Evolutionary conservation across 2,888 invertebrate species (phyloP).

Genomic region (Oithona nana): DNA sequence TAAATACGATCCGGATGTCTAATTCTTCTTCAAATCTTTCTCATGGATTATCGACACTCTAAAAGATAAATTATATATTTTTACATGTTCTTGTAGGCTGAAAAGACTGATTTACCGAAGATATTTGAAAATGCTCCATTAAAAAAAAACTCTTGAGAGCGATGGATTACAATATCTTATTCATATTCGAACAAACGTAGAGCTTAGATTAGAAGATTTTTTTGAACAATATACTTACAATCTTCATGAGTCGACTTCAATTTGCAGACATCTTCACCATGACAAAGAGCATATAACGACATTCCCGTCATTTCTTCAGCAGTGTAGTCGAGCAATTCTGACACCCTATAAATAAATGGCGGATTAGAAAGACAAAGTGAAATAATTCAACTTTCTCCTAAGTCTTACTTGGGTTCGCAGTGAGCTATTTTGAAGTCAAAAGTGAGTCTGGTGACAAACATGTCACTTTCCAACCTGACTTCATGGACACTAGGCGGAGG

Average conservation of each 20-base stretch:
- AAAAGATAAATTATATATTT: too few species aligned
- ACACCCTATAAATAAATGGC: conserved; percentile 41
- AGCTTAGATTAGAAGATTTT: too few species aligned
- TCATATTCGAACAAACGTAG: too few species aligned
- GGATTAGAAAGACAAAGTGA: not conserved
- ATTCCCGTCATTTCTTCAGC: conserved; percentile 83
- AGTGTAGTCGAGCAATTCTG: conserved; percentile 75
- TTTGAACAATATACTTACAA: too few species aligned
- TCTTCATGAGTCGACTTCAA: conserved; percentile 85
- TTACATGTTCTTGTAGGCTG: too few species aligned
- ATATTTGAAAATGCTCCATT: too few species aligned
- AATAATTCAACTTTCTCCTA: not conserved
- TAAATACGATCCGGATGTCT: not conserved
- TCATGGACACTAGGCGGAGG: conserved; percentile 95
- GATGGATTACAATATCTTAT: too few species aligned
- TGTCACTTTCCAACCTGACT: conserved; percentile 25
- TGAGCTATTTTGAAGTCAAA: conserved; percentile 92
- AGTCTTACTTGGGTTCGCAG: conserved; percentile 74
- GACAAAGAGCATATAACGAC: conserved; percentile 80
- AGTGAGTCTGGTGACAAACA: conserved; percentile 79
- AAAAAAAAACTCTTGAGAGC: too few species aligned
- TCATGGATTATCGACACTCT: too few species aligned
- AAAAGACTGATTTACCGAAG: too few species aligned
- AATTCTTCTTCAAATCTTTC: not conserved
- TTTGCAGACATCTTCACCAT: conserved; percentile 84